Evolutionary conservation across 2,888 invertebrate genomes (phyloP).

Genomic region (Hypercompe scribonia): DNA sequence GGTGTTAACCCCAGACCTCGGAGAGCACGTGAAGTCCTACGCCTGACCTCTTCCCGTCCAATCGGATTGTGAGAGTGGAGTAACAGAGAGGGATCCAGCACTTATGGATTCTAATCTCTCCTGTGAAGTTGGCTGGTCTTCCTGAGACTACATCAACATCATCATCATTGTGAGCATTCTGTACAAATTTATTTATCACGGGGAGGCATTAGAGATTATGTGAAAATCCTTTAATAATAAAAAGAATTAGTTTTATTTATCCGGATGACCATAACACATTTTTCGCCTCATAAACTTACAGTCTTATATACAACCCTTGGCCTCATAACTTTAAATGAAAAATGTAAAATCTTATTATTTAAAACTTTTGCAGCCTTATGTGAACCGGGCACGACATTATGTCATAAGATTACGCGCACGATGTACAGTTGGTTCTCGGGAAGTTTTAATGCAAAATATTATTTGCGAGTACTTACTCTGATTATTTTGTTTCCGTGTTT

Average conservation of each 20-base stretch:
- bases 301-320: constrained; percentile 26
- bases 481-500: neutral
- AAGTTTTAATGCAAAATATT: constrained; percentile 24
- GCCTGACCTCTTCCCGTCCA: too few species aligned
- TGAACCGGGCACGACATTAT: constrained; percentile 38
- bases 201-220: too few species aligned
- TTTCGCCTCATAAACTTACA: constrained; percentile 6
- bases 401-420: constrained; percentile 35
- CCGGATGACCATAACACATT: neutral
- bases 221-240: neutral
- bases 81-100: too few species aligned
- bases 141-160: too few species aligned
- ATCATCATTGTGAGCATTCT: too few species aligned
- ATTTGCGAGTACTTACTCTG: neutral
- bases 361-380: constrained; percentile 41
- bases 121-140: too few species aligned
- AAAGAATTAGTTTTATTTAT: neutral
- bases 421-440: constrained; percentile 20
- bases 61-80: too few species aligned
- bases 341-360: constrained; percentile 47
- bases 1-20: too few species aligned
- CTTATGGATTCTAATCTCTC: too few species aligned
- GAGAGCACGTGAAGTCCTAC: too few species aligned
- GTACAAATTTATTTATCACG: too few species aligned
- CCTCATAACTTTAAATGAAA: constrained; percentile 47